Base-by-base conservation (phyloP, 1,140 invertebrate species). In the Bombus waltoni region DNA sequence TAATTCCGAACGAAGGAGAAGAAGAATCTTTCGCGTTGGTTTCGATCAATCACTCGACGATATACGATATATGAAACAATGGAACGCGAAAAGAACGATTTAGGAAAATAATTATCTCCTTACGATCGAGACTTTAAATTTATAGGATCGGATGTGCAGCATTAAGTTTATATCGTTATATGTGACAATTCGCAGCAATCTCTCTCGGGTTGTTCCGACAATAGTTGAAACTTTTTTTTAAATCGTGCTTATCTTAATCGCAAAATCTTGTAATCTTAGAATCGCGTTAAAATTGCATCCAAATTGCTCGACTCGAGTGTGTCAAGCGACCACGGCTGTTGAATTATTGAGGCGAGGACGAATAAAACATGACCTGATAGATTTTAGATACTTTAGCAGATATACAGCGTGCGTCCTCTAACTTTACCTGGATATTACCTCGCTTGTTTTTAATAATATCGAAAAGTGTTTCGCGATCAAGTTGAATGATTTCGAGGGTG, bases 341-440 rank as follows among this genome's bases (percentile, higher is more conserved):
- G n/a, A 66, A 66, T 35, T 32, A 32, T 35, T 18, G 5, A 32
- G 13, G 18, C 15, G 1, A 9, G 13, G 0, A 66, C 32, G 66
- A 38, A 68, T 25, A 25, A 22, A 68, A 68, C 18, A 18, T 22
- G 0, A 18, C 0, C 8, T 35, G 32, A 68, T 68, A 71, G 25
- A 40, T 71, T 71, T 22, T 6, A 2, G 28, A 28, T 15, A 38
- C 40, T 40, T 28, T 22, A 11, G 38, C 25, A 40, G 11, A 40
- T 28, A 40, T 8, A 40, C 5, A 9, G 8, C 11, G 6, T 53
- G 18, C 0, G 0, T 0, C 18, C 18, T 53, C 5, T 53, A 53
- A 22, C 5, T 53, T 22, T 53, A 53, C 6, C 47, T 6, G 18
- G 1, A 53, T 18, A 53, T 18, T 22, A 53, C 18, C 47, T 22